Base-by-base conservation (phyloP, 2,113 vertebrate species). In the Rhizomys pruinosus region DNA sequence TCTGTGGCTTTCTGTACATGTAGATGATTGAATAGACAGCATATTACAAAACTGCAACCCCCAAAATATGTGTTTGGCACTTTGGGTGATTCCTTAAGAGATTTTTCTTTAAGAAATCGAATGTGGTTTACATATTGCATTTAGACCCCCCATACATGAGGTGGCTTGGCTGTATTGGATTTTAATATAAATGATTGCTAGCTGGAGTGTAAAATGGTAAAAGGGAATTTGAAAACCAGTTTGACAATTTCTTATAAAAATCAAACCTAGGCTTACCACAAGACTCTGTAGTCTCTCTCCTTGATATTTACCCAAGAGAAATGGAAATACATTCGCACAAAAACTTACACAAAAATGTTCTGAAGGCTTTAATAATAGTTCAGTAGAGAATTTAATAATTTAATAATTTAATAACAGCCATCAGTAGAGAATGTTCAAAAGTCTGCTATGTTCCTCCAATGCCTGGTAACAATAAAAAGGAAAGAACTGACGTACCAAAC, bases 301-400 rank as follows among this genome's bases (percentile, higher is more conserved):
- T 55, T 79, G 61, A 84, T 92, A 93, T 61, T 84, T 87, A 66
- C 44, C 29, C 22, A 87, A 90, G 37, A 77, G 66, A 93, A 96
- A 90, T 69, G 34, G 52, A 94, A 94, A 86, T 39, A 4, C 42
- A 8, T 66, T 19, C n/a, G 77, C 55, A 87, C 59, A 82, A 74
- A 86, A 59, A 76, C 68, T 27, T 52, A 11, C 27, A 55, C 2
- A 80, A 88, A 86, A 89, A 79, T 44, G 4, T 88, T 90, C 34
- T 37, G 81, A 44, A 55, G 25, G 15, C 44, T 71, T 95, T 82
- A 92, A 16, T 94, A 88, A 89, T n/a, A 78, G 69, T 32, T 20
- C 7, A 72, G n/a, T n/a, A n/a, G n/a, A n/a, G n/a, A n/a, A n/a
- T n/a, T n/a, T n/a, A n/a, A n/a, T n/a, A n/a, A n/a, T n/a, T n/a